Evolutionary conservation across 1,140 invertebrate genomes (phyloP), one percentile per base, ranked within the genome.

Genomic region (Heterodera carotae): DNA sequence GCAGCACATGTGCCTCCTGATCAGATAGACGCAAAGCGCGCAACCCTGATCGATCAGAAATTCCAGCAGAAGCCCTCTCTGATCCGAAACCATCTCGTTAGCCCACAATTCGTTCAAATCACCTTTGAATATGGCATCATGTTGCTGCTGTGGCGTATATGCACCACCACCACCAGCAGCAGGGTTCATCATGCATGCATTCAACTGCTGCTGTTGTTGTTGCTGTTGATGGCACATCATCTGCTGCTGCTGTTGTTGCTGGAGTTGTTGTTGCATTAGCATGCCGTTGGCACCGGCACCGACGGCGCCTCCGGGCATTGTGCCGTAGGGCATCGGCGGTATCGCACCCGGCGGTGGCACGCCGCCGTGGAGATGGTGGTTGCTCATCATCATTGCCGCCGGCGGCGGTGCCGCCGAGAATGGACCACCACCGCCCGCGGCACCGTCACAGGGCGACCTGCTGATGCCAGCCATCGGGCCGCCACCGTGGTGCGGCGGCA

Each of bases 121-220:
- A 71, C 69, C 69, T 71, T 71, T 71, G 34, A 71, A 71, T 15
- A 29, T 56, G 59, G 34, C 34, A 8, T 71, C 69, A 1, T 71
- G 69, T 48, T 71, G 69, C 7, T 56, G 36, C n/a, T 64, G 39
- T 64, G 66, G 33, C 31, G 33, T 27, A 43, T n/a, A 72, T 34
- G 31, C 27, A 34, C 69, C 31, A 8, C 0, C 10, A 15, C 34
- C 27, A 18, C 69, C 39, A n/a, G 69, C 34, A 2, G 48, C 15
- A 22, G 48, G 15, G 48, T 56, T 56, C 48, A 56, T 15, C 48
- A 43, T 43, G 39, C 7, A 43, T 56, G 18, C 48, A n/a, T 56
- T 12, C 62, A 27, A 25, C 62, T 66, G 62, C 62, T 66, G 62
- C 0, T 66, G 62, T 66, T 66, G 62, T 22, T 66, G 62, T 8